Evolutionary conservation across 2,113 vertebrate genomes (phyloP).

Genomic region (Brevimyrus niger): DNA sequence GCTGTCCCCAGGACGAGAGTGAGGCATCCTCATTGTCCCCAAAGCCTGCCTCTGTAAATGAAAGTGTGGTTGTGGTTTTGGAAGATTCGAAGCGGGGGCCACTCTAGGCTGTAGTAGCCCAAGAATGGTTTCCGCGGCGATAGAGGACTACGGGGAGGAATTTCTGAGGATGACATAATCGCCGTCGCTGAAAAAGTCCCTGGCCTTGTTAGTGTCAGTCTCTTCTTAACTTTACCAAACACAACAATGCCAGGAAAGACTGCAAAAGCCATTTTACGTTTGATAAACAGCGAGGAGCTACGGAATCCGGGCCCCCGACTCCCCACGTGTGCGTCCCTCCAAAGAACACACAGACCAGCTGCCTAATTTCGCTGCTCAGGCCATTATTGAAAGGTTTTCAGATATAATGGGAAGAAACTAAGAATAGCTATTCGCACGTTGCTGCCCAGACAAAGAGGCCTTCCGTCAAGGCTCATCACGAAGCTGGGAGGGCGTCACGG

Average conservation of each 20-base stretch:
- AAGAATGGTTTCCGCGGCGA: not conserved
- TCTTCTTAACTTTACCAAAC: not conserved
- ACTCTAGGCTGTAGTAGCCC: not conserved
- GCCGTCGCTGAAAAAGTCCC: not conserved
- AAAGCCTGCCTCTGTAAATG: not conserved
- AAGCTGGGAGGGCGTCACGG: not conserved
- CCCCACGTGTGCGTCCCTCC: not conserved
- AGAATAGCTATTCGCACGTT: not conserved
- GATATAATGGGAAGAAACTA: not conserved
- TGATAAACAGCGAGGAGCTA: not conserved
- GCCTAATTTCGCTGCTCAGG: not conserved
- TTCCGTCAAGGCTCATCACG: not conserved
- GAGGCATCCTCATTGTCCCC: not conserved
- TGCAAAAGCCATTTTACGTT: not conserved
- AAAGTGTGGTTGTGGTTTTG: not conserved
- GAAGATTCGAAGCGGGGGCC: not conserved
- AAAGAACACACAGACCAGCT: not conserved
- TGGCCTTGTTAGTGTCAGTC: not conserved
- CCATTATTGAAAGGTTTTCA: not conserved
- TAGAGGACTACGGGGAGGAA: not conserved
- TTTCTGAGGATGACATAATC: not conserved
- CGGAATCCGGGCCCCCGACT: not conserved
- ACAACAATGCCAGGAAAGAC: not conserved
- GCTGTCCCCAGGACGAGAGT: slow-evolving; percentile 15
- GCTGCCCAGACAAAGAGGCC: not conserved